Evolutionary conservation across 2,113 vertebrate genomes (phyloP).

Genomic region (Merops nubicus): DNA sequence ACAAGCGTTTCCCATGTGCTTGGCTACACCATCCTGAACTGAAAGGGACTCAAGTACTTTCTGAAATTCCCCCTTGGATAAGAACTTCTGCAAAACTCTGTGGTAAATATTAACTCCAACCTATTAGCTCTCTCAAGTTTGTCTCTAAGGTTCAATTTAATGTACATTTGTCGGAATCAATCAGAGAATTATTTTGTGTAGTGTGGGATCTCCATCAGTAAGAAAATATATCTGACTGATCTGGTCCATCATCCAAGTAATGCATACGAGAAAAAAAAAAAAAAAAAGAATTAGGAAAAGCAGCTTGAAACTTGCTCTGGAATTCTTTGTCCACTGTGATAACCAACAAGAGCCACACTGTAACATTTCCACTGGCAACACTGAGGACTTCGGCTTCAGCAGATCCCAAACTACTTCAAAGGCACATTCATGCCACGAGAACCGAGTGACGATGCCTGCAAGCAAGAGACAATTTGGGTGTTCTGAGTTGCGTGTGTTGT

Average conservation of each 20-base stretch:
- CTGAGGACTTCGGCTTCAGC: neutral
- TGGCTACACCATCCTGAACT: neutral
- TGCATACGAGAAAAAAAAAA: neutral
- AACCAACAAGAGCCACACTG: neutral
- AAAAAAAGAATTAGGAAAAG: neutral
- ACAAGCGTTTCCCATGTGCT: neutral
- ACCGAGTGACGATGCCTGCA: neutral
- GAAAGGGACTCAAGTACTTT: neutral
- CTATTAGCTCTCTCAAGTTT: neutral
- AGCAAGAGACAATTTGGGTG: neutral
- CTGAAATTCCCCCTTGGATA: neutral
- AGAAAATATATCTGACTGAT: neutral
- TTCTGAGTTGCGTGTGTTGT: neutral
- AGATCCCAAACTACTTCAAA: neutral
- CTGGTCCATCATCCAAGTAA: neutral
- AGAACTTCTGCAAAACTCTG: neutral
- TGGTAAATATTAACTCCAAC: slow-evolving; percentile 26
- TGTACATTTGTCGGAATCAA: neutral
- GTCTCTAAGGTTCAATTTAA: neutral
- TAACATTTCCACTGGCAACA: neutral
- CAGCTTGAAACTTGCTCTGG: neutral
- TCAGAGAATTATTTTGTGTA: neutral
- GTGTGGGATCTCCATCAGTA: neutral
- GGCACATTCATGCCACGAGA: neutral
- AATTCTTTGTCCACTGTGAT: neutral